Percentiles rank a stretch among this genome's conserved stretches.
phyloP scores from a whole-genome alignment of 2,888 invertebrate genomes.

The Dasypolia templi region DNA sequence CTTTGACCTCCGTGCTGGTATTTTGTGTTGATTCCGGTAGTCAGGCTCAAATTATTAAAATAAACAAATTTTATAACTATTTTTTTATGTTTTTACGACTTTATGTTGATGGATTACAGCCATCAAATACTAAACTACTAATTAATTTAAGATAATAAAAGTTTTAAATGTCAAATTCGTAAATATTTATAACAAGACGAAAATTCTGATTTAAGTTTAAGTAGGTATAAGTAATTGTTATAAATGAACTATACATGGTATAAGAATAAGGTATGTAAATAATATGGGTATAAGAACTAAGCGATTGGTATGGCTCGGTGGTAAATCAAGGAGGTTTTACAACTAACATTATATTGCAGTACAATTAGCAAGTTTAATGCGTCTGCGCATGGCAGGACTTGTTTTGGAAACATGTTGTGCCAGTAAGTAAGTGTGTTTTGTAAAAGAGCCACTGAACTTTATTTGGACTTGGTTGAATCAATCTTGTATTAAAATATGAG shows the following conservation, averaged over 20 bases:
- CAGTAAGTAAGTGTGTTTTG: slow-evolving; percentile 29
- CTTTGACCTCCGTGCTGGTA: not conserved
- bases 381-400: slow-evolving; percentile 1
- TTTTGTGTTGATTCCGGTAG: slow-evolving; percentile 7
- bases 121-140: slow-evolving; percentile 39
- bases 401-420: slow-evolving; percentile 39
- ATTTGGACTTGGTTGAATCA: slow-evolving; percentile 22
- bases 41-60: not conserved
- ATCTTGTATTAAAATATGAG: no score
- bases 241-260: slow-evolving; percentile 4
- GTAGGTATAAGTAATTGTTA: no score
- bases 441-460: slow-evolving; percentile 40
- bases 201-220: slow-evolving; percentile 13
- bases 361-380: slow-evolving; percentile 56
- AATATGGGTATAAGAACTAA: not conserved
- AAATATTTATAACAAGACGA: slow-evolving; percentile 55
- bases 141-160: slow-evolving; percentile 56
- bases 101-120: slow-evolving; percentile 39
- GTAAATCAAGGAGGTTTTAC: slow-evolving; percentile 56
- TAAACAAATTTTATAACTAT: slow-evolving; percentile 28
- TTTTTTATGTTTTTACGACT: slow-evolving; percentile 35
- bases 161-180: slow-evolving; percentile 57
- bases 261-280: no score
- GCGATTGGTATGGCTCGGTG: slow-evolving; percentile 28
- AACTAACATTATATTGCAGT: slow-evolving; percentile 18